Evolutionary conservation across 2,888 invertebrate genomes (phyloP), one percentile per base, ranked within the genome.

Genomic region (Notodonta dromedarius): DNA sequence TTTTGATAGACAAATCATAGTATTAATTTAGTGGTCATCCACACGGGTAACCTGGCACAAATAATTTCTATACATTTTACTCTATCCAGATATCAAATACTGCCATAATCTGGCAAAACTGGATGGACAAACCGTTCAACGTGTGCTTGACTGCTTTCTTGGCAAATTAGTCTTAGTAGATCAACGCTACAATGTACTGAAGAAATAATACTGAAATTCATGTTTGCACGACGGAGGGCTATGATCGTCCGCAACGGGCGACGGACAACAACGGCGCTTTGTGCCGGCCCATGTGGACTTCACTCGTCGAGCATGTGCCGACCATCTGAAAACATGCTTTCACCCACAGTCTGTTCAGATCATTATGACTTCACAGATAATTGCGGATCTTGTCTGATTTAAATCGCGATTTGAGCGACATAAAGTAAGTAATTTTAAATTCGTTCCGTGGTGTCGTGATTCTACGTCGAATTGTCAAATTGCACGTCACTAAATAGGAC

Each of bases 291-390:
- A 78, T 82, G 78, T 83, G 82, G 77, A 78, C 76, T 71, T 75
- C 76, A 75, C 73, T 72, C 35, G 5, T 35, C 70, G 67, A 64
- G 82, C 88, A 89, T 88, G 80, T 89, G 88, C 85, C 77, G 64
- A 73, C 71, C 88, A 89, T 84, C 77, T 89, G 89, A 83, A 81
- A 73, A 73, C 75, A 71, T 65, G 67, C 66, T 73, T 73, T 74
- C 71, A 71, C 58, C 67, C 60, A 63, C 59, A 59, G 32, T 58
- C 57, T 61, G 61, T 59, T 68, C 61, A 76, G 66, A 71, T 76
- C 64, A 70, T 57, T 50, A 51, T 51, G 7, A 50, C 50, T 42
- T 42, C 9, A 46, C 1, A 46, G 13, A 46, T 46, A 46, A 46
- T 46, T 46, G n/a, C 46, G 4, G 4, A n/a, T 46, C 46, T 46